phyloP scores from a whole-genome alignment of 2,797 vertebrate species.

The Falco rusticolus region DNA sequence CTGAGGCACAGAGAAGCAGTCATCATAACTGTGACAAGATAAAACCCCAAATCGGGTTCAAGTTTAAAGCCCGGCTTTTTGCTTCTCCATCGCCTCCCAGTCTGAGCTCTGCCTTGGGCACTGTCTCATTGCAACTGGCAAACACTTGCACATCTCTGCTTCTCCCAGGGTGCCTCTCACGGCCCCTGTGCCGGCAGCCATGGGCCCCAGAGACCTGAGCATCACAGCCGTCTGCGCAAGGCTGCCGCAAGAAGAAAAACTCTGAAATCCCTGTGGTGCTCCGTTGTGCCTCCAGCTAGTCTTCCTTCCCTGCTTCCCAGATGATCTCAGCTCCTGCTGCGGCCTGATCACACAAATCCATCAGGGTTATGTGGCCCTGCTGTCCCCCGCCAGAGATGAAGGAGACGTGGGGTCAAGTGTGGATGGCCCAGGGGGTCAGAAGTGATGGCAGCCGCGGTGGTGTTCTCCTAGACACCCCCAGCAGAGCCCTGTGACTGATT shows the following conservation, averaged over 20 bases:
- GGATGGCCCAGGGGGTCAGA: background rate
- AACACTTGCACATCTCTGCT: background rate
- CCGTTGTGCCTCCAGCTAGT: background rate
- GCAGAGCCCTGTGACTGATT: constrained; percentile 44
- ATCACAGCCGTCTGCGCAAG: rapidly evolving
- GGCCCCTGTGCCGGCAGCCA: background rate
- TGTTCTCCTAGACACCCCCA: constrained; percentile 41
- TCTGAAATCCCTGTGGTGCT: constrained; percentile 9
- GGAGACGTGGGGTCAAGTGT: background rate
- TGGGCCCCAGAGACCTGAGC: background rate
- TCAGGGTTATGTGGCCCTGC: background rate
- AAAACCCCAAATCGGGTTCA: background rate
- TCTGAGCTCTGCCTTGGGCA: background rate
- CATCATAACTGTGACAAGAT: rapidly evolving
- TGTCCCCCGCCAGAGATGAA: background rate
- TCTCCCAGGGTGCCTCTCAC: background rate
- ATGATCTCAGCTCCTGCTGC: background rate
- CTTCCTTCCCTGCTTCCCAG: background rate
- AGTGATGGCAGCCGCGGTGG: background rate
- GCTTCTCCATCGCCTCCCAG: background rate
- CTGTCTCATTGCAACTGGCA: background rate
- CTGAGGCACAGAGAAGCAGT: background rate
- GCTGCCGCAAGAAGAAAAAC: background rate
- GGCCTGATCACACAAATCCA: background rate
- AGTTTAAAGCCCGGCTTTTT: background rate